phyloP scores from a whole-genome alignment of 2,797 vertebrate genomes.

The Calcarius lapponicus region DNA sequence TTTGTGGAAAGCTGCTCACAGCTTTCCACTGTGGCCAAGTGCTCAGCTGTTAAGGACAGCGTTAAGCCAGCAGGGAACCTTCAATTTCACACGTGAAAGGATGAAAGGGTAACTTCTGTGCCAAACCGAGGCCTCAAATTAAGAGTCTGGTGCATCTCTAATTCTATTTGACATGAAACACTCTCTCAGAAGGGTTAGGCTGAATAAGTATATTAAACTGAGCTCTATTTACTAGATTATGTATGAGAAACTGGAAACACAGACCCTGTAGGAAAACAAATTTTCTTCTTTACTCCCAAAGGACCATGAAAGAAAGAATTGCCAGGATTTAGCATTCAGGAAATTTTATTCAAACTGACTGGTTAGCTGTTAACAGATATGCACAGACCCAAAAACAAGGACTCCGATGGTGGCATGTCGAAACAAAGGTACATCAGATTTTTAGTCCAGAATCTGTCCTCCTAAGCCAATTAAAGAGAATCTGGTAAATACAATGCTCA shows the following conservation, averaged over 20 bases:
- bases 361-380: background rate
- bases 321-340: background rate
- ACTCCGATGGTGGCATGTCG: rapidly evolving
- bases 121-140: constrained; percentile 8
- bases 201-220: background rate
- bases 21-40: background rate
- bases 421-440: background rate
- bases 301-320: background rate
- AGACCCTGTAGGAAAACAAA: background rate
- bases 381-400: background rate
- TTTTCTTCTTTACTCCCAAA: background rate
- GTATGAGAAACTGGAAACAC: background rate
- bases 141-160: background rate
- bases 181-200: background rate
- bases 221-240: background rate
- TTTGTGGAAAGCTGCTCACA: background rate
- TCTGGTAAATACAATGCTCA: background rate
- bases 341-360: background rate
- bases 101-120: background rate
- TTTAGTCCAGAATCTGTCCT: background rate
- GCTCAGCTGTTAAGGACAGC: background rate
- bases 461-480: background rate
- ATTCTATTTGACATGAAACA: constrained; percentile 26
- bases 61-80: constrained; percentile 10
- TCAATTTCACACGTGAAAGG: constrained; percentile 48